A percentile compares a stretch with the other conserved stretches of the same genome.
phyloP scores from a whole-genome alignment of 1,140 invertebrate genomes.

The Drosophila simulans region DNA sequence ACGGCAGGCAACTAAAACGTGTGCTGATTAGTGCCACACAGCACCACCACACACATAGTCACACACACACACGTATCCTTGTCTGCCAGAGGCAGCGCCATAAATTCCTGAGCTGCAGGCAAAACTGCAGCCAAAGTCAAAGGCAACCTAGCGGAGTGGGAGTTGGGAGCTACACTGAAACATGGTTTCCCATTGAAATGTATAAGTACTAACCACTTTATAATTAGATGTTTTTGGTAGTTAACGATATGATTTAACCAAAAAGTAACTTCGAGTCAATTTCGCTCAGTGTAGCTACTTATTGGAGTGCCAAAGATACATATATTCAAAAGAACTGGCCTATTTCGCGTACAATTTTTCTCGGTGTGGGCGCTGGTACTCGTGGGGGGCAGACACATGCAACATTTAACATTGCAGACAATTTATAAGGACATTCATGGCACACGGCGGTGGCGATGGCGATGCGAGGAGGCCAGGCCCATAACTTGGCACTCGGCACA shows the following conservation, averaged over 20 bases:
- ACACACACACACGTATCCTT: constrained; percentile 1
- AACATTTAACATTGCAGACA: constrained; percentile 82
- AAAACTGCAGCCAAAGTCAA: constrained; percentile 62
- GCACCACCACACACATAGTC: constrained; percentile 12
- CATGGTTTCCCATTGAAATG: background rate
- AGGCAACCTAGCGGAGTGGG: constrained; percentile 37
- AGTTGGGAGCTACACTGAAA: constrained; percentile 15
- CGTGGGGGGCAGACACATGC: constrained; percentile 57
- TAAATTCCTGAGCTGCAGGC: constrained; percentile 77
- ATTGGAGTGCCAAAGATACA: too few species aligned
- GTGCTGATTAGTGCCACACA: constrained; percentile 73
- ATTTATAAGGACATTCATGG: constrained; percentile 81
- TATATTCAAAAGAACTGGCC: background rate
- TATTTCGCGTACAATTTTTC: background rate
- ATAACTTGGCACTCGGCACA: constrained; percentile 71
- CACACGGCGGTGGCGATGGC: constrained; percentile 57
- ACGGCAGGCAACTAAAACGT: constrained; percentile 70
- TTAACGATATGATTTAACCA: too few species aligned
- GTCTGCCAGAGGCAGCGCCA: constrained; percentile 48
- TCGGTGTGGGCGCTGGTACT: constrained; percentile 3
- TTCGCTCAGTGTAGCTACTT: too few species aligned
- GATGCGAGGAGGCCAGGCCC: constrained; percentile 53
- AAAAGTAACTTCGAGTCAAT: too few species aligned
- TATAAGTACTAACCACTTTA: too few species aligned
- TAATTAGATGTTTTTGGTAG: too few species aligned